A percentile compares a stretch with the other conserved stretches of the same genome.
These are phyloP conservation scores for Allolobophora icterica DNA, from an alignment of 2,888 invertebrate species.

Conservation along the genomic window DNA sequence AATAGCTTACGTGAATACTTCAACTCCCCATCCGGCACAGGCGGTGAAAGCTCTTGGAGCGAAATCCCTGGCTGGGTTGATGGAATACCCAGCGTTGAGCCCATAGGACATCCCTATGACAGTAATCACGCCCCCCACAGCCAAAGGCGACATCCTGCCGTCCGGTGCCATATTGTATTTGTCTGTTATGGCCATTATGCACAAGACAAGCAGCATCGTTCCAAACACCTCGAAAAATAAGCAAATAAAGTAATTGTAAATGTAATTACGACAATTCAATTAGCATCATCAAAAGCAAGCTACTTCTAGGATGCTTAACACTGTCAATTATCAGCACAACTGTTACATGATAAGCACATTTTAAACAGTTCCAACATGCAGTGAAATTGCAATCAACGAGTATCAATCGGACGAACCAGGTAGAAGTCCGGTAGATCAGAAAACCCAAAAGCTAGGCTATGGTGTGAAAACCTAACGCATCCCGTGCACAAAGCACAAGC, in stretches of 20 bases:
- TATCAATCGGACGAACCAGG: too few relatives aligned
- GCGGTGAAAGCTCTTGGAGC: constrained; percentile 69
- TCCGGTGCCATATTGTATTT: constrained; percentile 65
- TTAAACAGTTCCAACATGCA: too few relatives aligned
- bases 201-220: constrained; percentile 66
- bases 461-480: too few relatives aligned
- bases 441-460: too few relatives aligned
- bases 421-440: too few relatives aligned
- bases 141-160: constrained; percentile 62
- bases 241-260: background rate
- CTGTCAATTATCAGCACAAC: too few relatives aligned
- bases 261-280: background rate
- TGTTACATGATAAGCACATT: too few relatives aligned
- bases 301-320: too few relatives aligned
- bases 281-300: too few relatives aligned
- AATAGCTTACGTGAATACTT: constrained; percentile 65
- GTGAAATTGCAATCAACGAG: too few relatives aligned
- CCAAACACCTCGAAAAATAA: constrained; percentile 65
- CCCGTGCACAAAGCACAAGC: too few relatives aligned
- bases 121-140: constrained; percentile 66
- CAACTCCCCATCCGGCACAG: constrained; percentile 67
- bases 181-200: constrained; percentile 67
- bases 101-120: constrained; percentile 68
- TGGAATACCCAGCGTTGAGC: constrained; percentile 70
- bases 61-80: constrained; percentile 72